Conservation (phyloP, 2,113 vertebrate species). For the Irena cyanogastra region DNA sequence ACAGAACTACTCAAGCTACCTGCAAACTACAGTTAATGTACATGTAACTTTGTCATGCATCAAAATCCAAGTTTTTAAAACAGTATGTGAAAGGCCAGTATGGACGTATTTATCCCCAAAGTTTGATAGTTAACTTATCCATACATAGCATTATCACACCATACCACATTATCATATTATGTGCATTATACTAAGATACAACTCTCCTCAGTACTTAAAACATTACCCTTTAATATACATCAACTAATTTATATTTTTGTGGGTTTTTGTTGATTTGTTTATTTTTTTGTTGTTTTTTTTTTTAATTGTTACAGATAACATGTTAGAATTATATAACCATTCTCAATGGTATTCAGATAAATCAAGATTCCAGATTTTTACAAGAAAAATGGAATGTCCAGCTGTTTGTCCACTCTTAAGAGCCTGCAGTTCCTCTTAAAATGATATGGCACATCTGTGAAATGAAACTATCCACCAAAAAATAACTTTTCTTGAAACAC, state of each 20-base stretch:
- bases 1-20: slow-evolving; percentile 63
- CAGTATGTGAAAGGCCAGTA: slow-evolving; percentile 63
- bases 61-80: slow-evolving; percentile 69
- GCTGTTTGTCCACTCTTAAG: slow-evolving; percentile 68
- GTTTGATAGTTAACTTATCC: slow-evolving; percentile 30
- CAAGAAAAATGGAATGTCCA: slow-evolving; percentile 71
- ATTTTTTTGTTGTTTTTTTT: too few species aligned
- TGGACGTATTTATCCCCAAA: slow-evolving; percentile 49
- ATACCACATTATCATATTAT: slow-evolving; percentile 81
- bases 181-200: slow-evolving; percentile 77
- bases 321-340: slow-evolving; percentile 63
- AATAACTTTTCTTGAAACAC: slow-evolving; percentile 56
- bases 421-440: slow-evolving; percentile 46
- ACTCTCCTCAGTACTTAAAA: slow-evolving; percentile 66
- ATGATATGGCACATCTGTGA: slow-evolving; percentile 82
- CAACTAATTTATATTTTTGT: slow-evolving; percentile 65
- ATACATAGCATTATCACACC: slow-evolving; percentile 76
- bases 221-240: slow-evolving; percentile 77
- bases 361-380: slow-evolving; percentile 70
- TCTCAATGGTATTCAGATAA: background rate
- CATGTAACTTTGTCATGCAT: slow-evolving; percentile 76
- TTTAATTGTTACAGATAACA: slow-evolving; percentile 79
- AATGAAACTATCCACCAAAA: too few species aligned
- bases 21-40: slow-evolving; percentile 73
- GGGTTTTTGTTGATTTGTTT: too few species aligned